A percentile compares a stretch with the other conserved stretches of the same genome.
Evolutionary conservation across 1,140 invertebrate species (phyloP).

Genomic region (Physella acuta): DNA sequence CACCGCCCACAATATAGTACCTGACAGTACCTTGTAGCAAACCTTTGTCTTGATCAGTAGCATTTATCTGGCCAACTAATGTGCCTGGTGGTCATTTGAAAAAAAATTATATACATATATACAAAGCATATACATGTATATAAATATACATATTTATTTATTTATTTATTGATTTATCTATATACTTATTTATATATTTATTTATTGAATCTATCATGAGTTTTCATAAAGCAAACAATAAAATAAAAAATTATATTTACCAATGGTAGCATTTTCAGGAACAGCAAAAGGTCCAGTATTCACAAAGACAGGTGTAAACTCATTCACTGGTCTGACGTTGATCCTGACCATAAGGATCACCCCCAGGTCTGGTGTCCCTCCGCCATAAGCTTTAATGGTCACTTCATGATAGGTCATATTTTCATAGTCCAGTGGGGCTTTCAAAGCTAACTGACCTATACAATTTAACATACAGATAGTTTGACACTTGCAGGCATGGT

Average conservation of each 20-base stretch:
- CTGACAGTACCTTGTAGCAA: conserved; percentile 32
- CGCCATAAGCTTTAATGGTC: not conserved
- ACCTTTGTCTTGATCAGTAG: conserved; percentile 36
- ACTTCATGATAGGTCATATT: not conserved
- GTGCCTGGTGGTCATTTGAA: no score
- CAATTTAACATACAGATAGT: no score
- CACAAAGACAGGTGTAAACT: not conserved
- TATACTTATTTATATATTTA: no score
- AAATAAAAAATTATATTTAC: no score
- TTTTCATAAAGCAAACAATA: no score
- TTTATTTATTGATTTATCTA: no score
- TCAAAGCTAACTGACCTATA: not conserved
- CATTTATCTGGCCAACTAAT: conserved; percentile 29
- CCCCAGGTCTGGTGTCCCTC: not conserved
- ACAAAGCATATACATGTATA: no score
- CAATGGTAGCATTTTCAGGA: not conserved
- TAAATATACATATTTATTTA: no score
- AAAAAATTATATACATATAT: no score
- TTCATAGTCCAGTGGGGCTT: not conserved
- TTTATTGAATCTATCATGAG: no score
- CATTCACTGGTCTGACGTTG: not conserved
- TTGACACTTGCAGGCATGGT: no score
- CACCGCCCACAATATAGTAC: conserved; percentile 31
- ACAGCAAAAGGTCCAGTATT: not conserved
- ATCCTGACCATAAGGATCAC: not conserved